Conservation (phyloP, 1,140 invertebrate species). For the Neelides sp. region DNA sequence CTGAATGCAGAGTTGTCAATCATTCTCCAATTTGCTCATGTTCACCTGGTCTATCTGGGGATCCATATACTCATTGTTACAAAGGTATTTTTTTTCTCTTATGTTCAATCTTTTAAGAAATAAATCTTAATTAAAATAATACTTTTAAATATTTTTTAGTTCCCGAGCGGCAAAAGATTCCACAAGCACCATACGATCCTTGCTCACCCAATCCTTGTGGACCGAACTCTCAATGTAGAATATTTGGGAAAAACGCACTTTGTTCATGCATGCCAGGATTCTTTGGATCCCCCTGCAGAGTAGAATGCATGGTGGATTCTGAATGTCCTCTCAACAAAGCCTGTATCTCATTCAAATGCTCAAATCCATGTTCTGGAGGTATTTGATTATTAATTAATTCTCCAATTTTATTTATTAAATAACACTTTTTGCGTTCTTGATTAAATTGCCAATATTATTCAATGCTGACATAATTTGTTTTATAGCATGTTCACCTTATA, state of each 20-base stretch:
- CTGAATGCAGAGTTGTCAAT: constrained; percentile 60
- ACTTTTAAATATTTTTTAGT: constrained; percentile 29
- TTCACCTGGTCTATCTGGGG: background rate
- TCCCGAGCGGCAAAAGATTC: constrained; percentile 26
- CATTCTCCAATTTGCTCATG: constrained; percentile 68
- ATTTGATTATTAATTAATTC: constrained; percentile 39
- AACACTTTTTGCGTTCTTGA: no score
- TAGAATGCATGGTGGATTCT: constrained; percentile 13
- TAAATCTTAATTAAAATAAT: background rate
- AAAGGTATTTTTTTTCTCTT: background rate
- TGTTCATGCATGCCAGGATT: constrained; percentile 79
- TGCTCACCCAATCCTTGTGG: constrained; percentile 74
- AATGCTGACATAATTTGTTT: no score
- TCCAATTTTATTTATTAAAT: no score
- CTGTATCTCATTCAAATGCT: constrained; percentile 46
- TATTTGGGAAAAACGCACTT: constrained; percentile 52
- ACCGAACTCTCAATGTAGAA: constrained; percentile 61
- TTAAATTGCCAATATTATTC: no score
- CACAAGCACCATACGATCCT: constrained; percentile 72
- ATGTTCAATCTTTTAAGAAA: background rate
- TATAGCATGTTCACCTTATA: no score
- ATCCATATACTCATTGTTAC: constrained; percentile 1
- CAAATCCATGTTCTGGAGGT: constrained; percentile 46
- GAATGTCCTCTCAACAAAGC: constrained; percentile 42
- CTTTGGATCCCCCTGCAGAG: constrained; percentile 56